Base-by-base conservation (phyloP, 2,113 vertebrate genomes). In the Catagonus wagneri region DNA sequence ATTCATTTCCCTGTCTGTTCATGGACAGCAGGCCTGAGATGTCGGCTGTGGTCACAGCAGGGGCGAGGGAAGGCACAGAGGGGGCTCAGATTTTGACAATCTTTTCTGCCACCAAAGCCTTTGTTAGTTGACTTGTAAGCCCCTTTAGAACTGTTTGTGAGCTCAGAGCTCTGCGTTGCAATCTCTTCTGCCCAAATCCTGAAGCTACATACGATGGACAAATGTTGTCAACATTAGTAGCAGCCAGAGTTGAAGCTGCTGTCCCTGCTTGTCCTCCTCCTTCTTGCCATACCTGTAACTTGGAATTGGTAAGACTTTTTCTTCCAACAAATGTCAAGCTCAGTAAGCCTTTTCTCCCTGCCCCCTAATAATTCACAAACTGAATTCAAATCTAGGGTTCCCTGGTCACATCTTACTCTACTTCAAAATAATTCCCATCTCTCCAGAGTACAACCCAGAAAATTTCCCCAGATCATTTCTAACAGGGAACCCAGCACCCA, bases 241-340 rank as follows among this genome's bases (percentile, higher is more conserved):
- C 27, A 50, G 56, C 39, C 50, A 14, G 13, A n/a, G 52, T 54
- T 32, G 14, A 56, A 66, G n/a, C 52, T 71, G 25, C 27, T 81
- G 29, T 44, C 32, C 1, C 52, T n/a, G 65, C n/a, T 90, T 20
- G 2, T 25, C 36, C n/a, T 34, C 72, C 39, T 90, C 16, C 34
- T 92, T 52, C 44, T 50, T 61, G 27, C 29, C 22, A 8, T 3
- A 36, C 34, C 39, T 90, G 7, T 63, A 16, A 10, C 76, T 87
- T 95, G 63, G 54, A 56, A 78, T 72, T 85, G 44, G 78, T 65
- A 85, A 79, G n/a, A 56, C 44, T 75, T 87, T 61, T 89, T 75
- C 63, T 90, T 50, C 29, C 1, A 94, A 69, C 34, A 74, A 71
- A 61, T 61, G 1, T 79, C 13, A 52, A 89, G 81, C 34, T 20